phyloP scores from a whole-genome alignment of 2,888 invertebrate genomes.

The Calameuta filiformis region DNA sequence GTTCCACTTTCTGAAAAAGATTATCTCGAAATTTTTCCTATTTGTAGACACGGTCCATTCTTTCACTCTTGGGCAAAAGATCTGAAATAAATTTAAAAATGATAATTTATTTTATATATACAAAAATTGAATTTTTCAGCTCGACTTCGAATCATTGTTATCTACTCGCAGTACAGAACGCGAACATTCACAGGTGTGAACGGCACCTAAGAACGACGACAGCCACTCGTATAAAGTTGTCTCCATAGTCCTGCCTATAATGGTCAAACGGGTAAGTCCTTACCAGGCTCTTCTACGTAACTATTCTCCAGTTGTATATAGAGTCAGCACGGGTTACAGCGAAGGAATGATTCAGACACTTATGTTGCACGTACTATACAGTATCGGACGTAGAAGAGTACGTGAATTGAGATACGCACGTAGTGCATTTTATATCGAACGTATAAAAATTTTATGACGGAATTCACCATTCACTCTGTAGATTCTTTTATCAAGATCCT shows the following conservation, averaged over 20 bases:
- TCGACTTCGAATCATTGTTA: background rate
- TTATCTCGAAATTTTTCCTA: background rate
- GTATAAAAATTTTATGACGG: background rate
- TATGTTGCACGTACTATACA: background rate
- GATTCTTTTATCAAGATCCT: constrained; percentile 34
- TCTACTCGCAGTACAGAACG: background rate
- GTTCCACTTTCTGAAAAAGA: background rate
- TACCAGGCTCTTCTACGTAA: background rate
- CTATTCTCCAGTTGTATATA: background rate
- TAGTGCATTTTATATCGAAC: background rate
- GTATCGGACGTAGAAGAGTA: background rate
- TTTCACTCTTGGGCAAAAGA: background rate
- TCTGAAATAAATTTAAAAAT: background rate
- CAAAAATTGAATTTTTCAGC: background rate
- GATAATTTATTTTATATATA: too few relatives aligned
- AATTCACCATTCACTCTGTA: background rate
- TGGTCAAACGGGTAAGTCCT: background rate
- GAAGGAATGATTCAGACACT: background rate
- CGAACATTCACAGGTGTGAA: background rate
- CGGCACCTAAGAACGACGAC: background rate
- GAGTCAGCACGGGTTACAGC: background rate
- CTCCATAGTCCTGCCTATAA: constrained; percentile 7
- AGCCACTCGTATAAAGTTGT: constrained; percentile 32
- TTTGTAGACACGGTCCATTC: background rate
- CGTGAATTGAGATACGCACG: background rate